Conservation (phyloP, 2,797 vertebrate species). For the Chelon auratus region DNA sequence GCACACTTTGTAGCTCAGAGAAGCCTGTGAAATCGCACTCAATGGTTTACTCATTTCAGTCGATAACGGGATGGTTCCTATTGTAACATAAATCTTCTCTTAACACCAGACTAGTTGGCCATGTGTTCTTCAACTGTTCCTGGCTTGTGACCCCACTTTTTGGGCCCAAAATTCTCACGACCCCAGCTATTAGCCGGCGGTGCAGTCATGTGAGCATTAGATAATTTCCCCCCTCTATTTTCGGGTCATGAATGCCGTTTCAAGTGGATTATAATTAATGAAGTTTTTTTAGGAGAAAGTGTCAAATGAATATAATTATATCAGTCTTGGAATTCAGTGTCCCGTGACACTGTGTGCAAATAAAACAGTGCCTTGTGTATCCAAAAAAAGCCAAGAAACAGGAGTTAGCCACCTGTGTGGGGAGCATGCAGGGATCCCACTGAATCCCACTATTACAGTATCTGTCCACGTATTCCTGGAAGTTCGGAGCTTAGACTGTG, state of each 20-base stretch:
- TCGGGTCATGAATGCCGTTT: neutral
- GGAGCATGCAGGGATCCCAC: neutral
- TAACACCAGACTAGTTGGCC: neutral
- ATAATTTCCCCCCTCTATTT: neutral
- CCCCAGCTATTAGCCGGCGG: constrained; percentile 24
- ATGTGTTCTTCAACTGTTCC: neutral
- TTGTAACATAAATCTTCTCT: neutral
- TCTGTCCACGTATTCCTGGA: neutral
- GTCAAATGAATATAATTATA: neutral
- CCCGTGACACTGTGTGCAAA: neutral
- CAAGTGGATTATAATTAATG: constrained; percentile 20
- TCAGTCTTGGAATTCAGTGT: neutral
- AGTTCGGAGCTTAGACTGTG: neutral
- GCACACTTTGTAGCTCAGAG: constrained; percentile 1
- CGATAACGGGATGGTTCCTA: constrained; percentile 13
- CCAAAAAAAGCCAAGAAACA: neutral
- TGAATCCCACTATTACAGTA: neutral
- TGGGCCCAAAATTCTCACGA: constrained; percentile 33
- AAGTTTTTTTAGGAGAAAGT: neutral
- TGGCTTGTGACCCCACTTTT: constrained; percentile 17
- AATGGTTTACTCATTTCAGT: constrained; percentile 18
- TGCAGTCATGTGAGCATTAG: constrained; percentile 32
- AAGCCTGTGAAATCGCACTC: constrained; percentile 25
- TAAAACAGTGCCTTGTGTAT: neutral
- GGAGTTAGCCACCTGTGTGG: neutral